A percentile compares a stretch with the other conserved stretches of the same genome.
These are phyloP conservation scores for Poecilus cupreus DNA, from an alignment of 2,888 invertebrate species.

Conservation along the genomic window DNA sequence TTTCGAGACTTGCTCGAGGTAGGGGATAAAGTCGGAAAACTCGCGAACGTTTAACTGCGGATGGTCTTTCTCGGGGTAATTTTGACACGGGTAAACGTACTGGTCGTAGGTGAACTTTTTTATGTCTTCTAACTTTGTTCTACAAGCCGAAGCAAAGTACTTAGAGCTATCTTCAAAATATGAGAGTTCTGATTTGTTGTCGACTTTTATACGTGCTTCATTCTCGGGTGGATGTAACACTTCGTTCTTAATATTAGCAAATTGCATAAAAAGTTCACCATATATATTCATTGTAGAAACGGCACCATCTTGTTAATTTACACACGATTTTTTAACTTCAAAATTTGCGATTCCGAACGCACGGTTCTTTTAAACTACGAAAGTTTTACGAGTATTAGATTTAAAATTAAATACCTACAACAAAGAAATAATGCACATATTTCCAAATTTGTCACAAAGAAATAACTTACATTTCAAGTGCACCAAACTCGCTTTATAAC, in stretches of 20 bases:
- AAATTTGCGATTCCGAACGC: slow-evolving; percentile 3
- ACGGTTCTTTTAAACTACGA: slow-evolving; percentile 7
- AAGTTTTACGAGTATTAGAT: slow-evolving; percentile 7
- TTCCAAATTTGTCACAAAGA: slow-evolving; percentile 27
- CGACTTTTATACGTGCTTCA: slow-evolving; percentile 47
- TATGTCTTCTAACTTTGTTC: slow-evolving; percentile 48
- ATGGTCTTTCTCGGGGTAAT: slow-evolving; percentile 26
- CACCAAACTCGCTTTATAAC: neutral
- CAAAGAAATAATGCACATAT: slow-evolving; percentile 45
- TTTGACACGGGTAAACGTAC: slow-evolving; percentile 33
- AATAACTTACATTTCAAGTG: slow-evolving; percentile 40
- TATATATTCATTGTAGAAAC: slow-evolving; percentile 55
- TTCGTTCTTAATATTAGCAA: slow-evolving; percentile 57
- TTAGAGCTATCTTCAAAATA: slow-evolving; percentile 45
- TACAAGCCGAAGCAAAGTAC: slow-evolving; percentile 44
- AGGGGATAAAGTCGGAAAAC: slow-evolving; percentile 46
- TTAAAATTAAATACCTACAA: slow-evolving; percentile 40
- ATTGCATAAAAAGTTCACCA: slow-evolving; percentile 57
- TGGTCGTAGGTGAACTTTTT: slow-evolving; percentile 44
- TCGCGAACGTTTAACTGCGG: slow-evolving; percentile 8
- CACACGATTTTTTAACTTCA: slow-evolving; percentile 31
- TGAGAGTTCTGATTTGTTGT: slow-evolving; percentile 41
- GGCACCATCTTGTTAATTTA: slow-evolving; percentile 52
- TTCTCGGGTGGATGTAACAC: slow-evolving; percentile 15
- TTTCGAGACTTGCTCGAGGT: slow-evolving; percentile 47